phyloP scores from a whole-genome alignment of 2,113 vertebrate species.

The Lanius ludovicianus region DNA sequence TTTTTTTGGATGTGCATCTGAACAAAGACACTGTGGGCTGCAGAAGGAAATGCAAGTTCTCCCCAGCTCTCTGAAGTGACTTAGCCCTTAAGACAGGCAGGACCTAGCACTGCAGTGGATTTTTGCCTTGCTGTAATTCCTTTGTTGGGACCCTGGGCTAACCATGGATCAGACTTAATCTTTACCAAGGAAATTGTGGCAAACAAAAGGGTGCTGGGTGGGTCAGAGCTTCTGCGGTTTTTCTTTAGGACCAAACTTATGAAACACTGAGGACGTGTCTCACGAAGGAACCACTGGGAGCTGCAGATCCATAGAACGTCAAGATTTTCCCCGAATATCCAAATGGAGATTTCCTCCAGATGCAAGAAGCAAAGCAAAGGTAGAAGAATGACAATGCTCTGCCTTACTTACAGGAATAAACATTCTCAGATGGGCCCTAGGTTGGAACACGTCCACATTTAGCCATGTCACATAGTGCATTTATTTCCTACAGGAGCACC shows the following conservation, averaged over 20 bases:
- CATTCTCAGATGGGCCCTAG: neutral
- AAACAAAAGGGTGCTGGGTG: neutral
- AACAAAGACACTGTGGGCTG: neutral
- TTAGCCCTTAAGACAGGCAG: neutral
- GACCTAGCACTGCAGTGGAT: neutral
- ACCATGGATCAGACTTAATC: neutral
- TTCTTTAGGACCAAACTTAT: neutral
- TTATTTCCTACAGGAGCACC: neutral
- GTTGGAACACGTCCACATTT: neutral
- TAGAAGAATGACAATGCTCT: neutral
- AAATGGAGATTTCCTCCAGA: neutral
- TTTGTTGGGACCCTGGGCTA: neutral
- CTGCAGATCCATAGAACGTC: neutral
- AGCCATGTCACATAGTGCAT: neutral
- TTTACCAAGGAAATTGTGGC: neutral
- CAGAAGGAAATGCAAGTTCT: neutral
- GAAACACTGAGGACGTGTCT: neutral
- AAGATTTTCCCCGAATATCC: neutral
- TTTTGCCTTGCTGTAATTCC: neutral
- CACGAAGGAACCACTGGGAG: neutral
- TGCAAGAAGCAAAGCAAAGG: neutral
- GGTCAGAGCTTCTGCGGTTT: neutral
- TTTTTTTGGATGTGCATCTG: neutral
- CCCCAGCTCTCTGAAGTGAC: neutral
- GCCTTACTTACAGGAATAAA: neutral